Conservation (phyloP, 2,888 invertebrate genomes). For the Anorthoa munda region DNA sequence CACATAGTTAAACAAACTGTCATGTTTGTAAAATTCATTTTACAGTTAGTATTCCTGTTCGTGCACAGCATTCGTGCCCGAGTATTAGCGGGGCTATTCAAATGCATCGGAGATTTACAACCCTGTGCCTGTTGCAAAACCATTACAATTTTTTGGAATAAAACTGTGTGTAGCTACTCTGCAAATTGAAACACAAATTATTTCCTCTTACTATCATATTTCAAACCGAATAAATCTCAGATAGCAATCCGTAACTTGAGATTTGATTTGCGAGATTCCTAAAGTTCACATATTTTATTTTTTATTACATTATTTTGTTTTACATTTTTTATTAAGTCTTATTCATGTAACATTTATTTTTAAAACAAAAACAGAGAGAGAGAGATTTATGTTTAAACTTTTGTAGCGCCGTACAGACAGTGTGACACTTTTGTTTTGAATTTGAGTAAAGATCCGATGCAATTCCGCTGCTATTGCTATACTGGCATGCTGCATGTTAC, state of each 20-base stretch:
- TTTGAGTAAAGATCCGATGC: background rate
- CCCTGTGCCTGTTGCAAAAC: constrained; percentile 4
- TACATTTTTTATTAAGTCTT: no score
- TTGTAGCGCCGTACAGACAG: no score
- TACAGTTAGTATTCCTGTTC: constrained; percentile 1
- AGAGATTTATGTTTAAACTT: no score
- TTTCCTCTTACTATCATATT: constrained; percentile 4
- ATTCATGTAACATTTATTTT: no score
- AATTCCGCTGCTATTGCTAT: background rate
- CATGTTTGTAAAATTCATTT: constrained; percentile 22
- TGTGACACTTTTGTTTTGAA: background rate
- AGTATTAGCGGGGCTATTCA: constrained; percentile 16
- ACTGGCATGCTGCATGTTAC: no score
- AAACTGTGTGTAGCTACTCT: constrained; percentile 11
- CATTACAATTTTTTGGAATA: constrained; percentile 15
- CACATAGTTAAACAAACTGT: constrained; percentile 7
- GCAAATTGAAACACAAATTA: constrained; percentile 27
- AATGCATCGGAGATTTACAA: constrained; percentile 38
- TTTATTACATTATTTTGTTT: no score
- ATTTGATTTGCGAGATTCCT: constrained; percentile 19
- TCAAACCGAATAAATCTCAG: background rate
- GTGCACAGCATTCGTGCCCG: constrained; percentile 27
- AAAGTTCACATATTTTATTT: no score
- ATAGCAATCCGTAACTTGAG: constrained; percentile 1
- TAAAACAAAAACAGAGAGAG: no score